Base-by-base conservation (phyloP, 2,113 vertebrate species). In the Nansenia antarctica region DNA sequence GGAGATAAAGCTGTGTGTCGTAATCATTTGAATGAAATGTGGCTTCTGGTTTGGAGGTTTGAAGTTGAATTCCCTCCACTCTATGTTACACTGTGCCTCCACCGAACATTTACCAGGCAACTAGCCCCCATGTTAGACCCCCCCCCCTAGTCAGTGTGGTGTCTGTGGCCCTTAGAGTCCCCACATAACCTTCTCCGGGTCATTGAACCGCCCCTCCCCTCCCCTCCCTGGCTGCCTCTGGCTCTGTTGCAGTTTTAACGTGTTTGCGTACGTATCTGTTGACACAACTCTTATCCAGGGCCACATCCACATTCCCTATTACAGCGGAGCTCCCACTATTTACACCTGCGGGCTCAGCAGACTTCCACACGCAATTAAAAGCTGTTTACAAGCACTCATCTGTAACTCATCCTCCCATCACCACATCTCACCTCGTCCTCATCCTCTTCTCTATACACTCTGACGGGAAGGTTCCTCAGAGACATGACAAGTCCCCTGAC, bases 331-430 rank as follows among this genome's bases (percentile, higher is more conserved):
- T 42, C 53, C 26, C 66, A 65, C 74, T 77, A 81, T 80, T 82
- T 82, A 80, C 79, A 73, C 58, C 67, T 9, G 45, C 42, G 54
- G 61, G 53, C 35, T 61, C 31, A 11, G 39, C 62, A 62, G 52
- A 69, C 64, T 45, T 69, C 53, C 64, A 45, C 52, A 60, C n/a
- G n/a, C 67, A 73, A 77, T 84, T 80, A 81, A 78, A 77, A 75
- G 60, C 69, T 12, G 52, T 72, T 39, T 69, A 34, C 20, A 58
- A 63, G 70, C 31, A 34, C 55, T 69, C 6, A 15, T 26, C 15
- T 55, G 54, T 65, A 70, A 34, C 61, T 72, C 67, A 61, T 62
- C 8, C 5, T 24, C 45, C 65, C 42, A 55, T 42, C 47, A n/a
- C 12, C 62, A 35, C 9, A 27, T 42, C 55, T 27, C 5, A 49